Evolutionary conservation across 23 tunicate genomes (phyloP), one percentile per base, ranked within the genome.

Genomic region (Corella eumyota): DNA sequence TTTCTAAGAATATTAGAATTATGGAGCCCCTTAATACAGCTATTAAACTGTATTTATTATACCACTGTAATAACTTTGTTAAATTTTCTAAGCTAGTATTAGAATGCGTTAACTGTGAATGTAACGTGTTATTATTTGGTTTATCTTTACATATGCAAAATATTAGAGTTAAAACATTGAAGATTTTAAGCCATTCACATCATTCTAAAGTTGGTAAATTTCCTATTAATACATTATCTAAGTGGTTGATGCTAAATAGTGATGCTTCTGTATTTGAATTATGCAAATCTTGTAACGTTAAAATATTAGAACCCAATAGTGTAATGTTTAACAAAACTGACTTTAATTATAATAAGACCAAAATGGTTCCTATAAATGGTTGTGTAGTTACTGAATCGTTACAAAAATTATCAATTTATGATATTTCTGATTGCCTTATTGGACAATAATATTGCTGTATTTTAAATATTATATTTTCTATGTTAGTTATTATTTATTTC

Each of bases 101-200:
- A 21, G 32, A 34, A 4, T n/a, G n/a, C n/a, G n/a, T n/a, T n/a
- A n/a, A n/a, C n/a, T n/a, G n/a, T n/a, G 57, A 66, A 0, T 22
- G 35, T 4, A 48, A 34, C 33, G 30, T 61, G 45, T 7, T 34
- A 38, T 36, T 82, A 19, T 37, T 67, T 0, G 65, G 70, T 3
- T 11, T 68, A 28, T 31, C 46, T 3, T 30, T 32, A 6, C 7
- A n/a, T 32, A 33, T 84, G 7, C 45, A 58, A 15, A 23, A 57
- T 45, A 32, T 68, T 0, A 50, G 81, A 25, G 17, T 45, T 26
- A 44, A 70, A 4, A 50, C 28, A 35, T 3, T 84, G 0, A 25
- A 45, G 19, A 59, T 77, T 56, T 71, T 85, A 19, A 71, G 86
- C 52, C 53, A 56, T 50, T 85, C 95, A 4, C 95, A 85, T 40